A percentile compares a stretch with the other conserved stretches of the same genome.
Evolutionary conservation across 2,888 invertebrate genomes (phyloP).

Genomic region (Mechanitis mazaeus): DNA sequence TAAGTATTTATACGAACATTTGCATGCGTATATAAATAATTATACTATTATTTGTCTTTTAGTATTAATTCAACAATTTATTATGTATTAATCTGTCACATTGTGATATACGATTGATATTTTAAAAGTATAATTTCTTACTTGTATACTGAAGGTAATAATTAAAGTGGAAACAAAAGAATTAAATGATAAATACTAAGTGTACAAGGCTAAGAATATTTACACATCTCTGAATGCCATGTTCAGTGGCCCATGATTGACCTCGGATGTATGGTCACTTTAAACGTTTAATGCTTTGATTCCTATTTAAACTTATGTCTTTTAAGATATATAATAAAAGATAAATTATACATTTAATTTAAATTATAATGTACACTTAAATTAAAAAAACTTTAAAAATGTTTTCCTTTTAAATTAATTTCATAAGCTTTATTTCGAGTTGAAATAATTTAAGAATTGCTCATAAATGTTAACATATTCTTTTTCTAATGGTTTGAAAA

Average conservation of each 20-base stretch:
- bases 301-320: neutral
- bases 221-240: slow-evolving; percentile 38
- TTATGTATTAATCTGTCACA: slow-evolving; percentile 12
- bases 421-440: no score
- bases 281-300: slow-evolving; percentile 7
- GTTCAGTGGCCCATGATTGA: slow-evolving; percentile 37
- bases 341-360: no score
- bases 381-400: no score
- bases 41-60: neutral
- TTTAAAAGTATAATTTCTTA: slow-evolving; percentile 9
- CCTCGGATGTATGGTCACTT: slow-evolving; percentile 27
- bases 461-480: no score
- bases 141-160: slow-evolving; percentile 23
- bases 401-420: no score
- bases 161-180: slow-evolving; percentile 36
- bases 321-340: neutral
- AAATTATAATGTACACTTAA: no score
- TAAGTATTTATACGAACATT: no score
- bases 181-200: slow-evolving; percentile 33
- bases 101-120: slow-evolving; percentile 9
- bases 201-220: slow-evolving; percentile 29
- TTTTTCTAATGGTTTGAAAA: no score
- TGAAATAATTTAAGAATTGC: no score
- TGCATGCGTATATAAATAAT: neutral
- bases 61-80: slow-evolving; percentile 1